Base-by-base conservation (phyloP, 1,140 invertebrate genomes). In the Calosoma granatense region DNA sequence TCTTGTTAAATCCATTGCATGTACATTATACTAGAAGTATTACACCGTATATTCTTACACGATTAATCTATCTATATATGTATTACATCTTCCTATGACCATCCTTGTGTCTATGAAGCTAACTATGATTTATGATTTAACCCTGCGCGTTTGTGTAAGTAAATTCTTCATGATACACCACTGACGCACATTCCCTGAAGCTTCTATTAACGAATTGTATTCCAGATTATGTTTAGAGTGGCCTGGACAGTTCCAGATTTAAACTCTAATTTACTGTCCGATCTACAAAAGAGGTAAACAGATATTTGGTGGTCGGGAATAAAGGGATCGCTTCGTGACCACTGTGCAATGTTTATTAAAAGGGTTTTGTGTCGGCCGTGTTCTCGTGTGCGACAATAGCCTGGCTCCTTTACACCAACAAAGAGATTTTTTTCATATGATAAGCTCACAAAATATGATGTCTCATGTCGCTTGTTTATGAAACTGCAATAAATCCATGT, bases 381-480 rank as follows among this genome's bases (percentile, higher is more conserved):
- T 30, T 4, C 14, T 6, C 14, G 14, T 47, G 41, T 47, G 41
- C 17, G 17, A 47, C 41, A 47, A 47, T 12, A 47, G 41, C 15
- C n/a, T 11, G 17, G 3, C 41, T 47, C 17, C 41, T 47, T 47
- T 17, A 47, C 17, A 47, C 17, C 17, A 36, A 47, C 41, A 47
- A 47, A 47, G 17, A 47, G 41, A 47, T 47, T 47, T 47, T 47
- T 47, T 6, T 12, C n/a, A 36, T 12, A 17, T 17, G 41, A 47
- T 47, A 47, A 47, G 41, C 41, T 12, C 41, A 47, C 41, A 17
- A 47, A 47, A 47, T 47, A 47, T 47, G 41, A 47, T 47, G 41
- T 11, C 17, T 47, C 9, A 9, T 47, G 41, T 47, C 41, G 3
- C 3, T 4, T 47, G 41, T 47, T 47, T 47, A 47, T 47, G 41